Evolutionary conservation across 2,888 invertebrate species (phyloP), one percentile per base, ranked within the genome.

Genomic region (Lomographa bimaculata): DNA sequence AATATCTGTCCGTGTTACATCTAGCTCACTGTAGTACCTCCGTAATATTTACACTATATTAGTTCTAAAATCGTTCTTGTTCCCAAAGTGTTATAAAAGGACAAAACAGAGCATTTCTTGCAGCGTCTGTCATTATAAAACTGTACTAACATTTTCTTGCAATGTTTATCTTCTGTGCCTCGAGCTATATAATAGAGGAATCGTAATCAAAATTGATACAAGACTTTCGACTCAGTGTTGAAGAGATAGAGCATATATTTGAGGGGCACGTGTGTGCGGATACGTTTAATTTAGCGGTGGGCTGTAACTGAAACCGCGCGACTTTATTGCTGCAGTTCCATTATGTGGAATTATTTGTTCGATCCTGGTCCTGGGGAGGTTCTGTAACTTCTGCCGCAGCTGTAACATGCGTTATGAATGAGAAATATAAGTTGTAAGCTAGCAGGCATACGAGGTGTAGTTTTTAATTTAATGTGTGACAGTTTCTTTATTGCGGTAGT

Each of bases 251-350:
- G n/a, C n/a, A n/a, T n/a, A n/a, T n/a, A n/a, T n/a, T n/a, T 12
- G 14, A 2, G 8, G 5, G 7, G 11, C 32, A 14, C 24, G 18
- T 25, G 27, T 16, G 34, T 25, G 19, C 29, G 36, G 42, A 35
- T 44, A 28, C 42, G 45, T 49, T 46, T 42, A 46, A 49, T 49
- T 43, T 42, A 45, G 49, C 37, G 40, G 47, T 30, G 45, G 45
- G 27, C 36, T 45, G 52, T 49, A 45, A 50, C 37, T 43, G 38
- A 44, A 50, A 44, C 36, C 46, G 41, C 34, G 46, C 30, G 45
- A 45, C 36, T 52, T 49, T 52, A 49, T 52, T 32, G 34, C 46
- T 5, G 35, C 18, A 29, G 20, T 37, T 26, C 35, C 32, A 33
- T 39, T 39, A 32, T 18, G n/a, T 30, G 16, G 36, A 37, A 29